Evolutionary conservation across 37 sponge, comb jelly and placozoan genomes (phyloP).

Genomic region (Diacarnus erythraeanus): DNA sequence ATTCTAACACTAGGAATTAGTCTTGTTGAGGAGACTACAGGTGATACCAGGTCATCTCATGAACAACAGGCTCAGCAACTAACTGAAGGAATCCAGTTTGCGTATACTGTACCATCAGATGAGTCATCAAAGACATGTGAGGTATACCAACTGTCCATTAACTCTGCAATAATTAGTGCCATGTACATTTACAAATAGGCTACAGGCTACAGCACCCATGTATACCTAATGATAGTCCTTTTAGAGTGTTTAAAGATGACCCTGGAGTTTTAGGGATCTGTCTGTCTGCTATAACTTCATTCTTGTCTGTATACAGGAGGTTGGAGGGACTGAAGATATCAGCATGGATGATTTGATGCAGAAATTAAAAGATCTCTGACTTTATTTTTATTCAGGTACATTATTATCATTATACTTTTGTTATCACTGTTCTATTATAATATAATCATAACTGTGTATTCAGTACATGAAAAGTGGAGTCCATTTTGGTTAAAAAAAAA

Average conservation of each 20-base stretch:
- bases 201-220: neutral
- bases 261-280: too few species aligned
- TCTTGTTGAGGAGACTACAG: conserved; percentile 5
- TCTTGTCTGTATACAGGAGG: conserved; percentile 6
- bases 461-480: too few species aligned
- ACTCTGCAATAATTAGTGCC: too few species aligned
- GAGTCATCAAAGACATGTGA: neutral
- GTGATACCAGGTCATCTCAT: neutral
- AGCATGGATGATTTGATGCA: conserved; percentile 74
- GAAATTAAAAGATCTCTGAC: conserved; percentile 66
- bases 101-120: conserved; percentile 38
- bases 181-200: too few species aligned
- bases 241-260: too few species aligned
- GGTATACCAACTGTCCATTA: too few species aligned
- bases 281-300: too few species aligned
- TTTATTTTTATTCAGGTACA: too few species aligned
- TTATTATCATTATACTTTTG: neutral
- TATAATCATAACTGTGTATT: too few species aligned
- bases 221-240: neutral
- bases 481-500: too few species aligned
- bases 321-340: conserved; percentile 1
- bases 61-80: neutral
- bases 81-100: conserved; percentile 54
- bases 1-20: too few species aligned
- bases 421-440: conserved; percentile 11